Percentiles rank a stretch among this genome's conserved stretches.
Conservation (phyloP, 2,113 vertebrate genomes). For the Fukomys damarensis region DNA sequence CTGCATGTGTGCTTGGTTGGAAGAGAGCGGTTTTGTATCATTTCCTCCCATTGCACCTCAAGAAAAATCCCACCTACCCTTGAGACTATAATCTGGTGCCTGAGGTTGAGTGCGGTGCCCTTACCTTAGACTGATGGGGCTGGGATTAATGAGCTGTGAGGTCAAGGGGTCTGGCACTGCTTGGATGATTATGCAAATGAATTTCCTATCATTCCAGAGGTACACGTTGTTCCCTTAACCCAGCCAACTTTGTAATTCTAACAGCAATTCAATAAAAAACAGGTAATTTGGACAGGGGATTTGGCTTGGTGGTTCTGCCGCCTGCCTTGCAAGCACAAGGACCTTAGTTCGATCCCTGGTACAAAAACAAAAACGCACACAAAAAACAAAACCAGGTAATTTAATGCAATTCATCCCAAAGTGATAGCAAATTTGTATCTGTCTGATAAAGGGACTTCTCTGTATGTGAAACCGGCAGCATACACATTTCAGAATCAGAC, state of each 20-base stretch:
- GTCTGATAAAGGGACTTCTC: neutral
- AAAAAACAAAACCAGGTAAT: neutral
- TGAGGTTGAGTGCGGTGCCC: neutral
- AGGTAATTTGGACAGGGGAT: neutral
- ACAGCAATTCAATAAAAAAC: neutral
- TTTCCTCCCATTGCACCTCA: neutral
- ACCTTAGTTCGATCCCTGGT: no score
- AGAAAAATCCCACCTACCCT: neutral
- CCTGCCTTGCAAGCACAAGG: no score
- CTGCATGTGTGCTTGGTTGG: neutral
- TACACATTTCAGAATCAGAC: neutral
- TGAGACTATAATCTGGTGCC: neutral
- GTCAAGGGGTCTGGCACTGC: neutral
- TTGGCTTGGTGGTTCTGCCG: no score
- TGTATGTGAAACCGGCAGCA: neutral
- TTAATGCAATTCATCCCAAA: neutral
- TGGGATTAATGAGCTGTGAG: neutral
- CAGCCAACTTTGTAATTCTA: neutral
- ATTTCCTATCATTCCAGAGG: neutral
- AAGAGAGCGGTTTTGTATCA: neutral
- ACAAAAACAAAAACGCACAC: no score
- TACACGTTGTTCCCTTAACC: neutral
- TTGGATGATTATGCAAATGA: neutral
- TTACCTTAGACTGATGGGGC: neutral
- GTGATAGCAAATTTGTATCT: neutral